Evolutionary conservation across 2,888 invertebrate species (phyloP).

Genomic region (Perizoma flavofasciatum): DNA sequence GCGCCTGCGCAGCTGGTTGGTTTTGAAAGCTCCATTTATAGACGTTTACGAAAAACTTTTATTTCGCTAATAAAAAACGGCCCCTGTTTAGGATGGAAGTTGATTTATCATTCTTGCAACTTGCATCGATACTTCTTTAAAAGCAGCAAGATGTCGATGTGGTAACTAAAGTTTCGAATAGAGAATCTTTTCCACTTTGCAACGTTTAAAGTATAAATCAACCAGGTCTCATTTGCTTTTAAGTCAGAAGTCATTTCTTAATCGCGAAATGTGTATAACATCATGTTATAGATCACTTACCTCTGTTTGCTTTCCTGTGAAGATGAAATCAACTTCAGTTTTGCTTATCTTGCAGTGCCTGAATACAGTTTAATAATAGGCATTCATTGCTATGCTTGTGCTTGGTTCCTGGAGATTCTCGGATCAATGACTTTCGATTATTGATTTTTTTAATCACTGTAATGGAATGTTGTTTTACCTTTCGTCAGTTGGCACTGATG

Average conservation of each 20-base stretch:
- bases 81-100: constrained; percentile 8
- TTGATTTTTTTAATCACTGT: not conserved
- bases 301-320: constrained; percentile 39
- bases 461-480: too few species aligned
- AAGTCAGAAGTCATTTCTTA: constrained; percentile 1
- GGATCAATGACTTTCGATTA: constrained; percentile 28
- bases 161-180: not conserved
- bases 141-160: not conserved
- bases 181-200: constrained; percentile 4
- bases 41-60: constrained; percentile 41
- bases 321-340: constrained; percentile 52
- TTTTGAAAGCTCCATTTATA: constrained; percentile 64
- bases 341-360: constrained; percentile 57
- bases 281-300: constrained; percentile 48
- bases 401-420: constrained; percentile 37
- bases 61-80: constrained; percentile 9
- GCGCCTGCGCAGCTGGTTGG: constrained; percentile 50
- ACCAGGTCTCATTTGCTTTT: too few species aligned
- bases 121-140: not conserved
- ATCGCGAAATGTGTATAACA: constrained; percentile 10
- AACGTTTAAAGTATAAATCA: too few species aligned
- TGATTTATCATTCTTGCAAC: constrained; percentile 5
- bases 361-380: constrained; percentile 54
- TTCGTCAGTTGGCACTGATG: too few species aligned
- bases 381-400: constrained; percentile 41